These are phyloP conservation scores for Drosophila insularis DNA, from an alignment of 1,140 invertebrate species.

Conservation along the genomic window DNA sequence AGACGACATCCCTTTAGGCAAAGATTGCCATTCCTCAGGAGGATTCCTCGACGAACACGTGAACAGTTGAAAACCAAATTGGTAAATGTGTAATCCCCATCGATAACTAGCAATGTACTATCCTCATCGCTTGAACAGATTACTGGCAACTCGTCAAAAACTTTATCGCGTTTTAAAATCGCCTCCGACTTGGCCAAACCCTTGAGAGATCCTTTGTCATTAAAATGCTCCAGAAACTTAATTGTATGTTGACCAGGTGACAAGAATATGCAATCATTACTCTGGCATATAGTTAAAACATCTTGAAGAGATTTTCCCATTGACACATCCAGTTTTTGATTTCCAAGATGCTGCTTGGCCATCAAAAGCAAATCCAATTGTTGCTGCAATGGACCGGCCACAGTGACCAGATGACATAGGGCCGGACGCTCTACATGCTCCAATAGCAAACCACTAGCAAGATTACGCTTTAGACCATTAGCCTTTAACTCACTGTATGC, in stretches of 20 bases:
- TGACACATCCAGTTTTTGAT: constrained; percentile 44
- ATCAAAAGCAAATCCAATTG: constrained; percentile 83
- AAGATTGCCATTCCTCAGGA: constrained; percentile 78
- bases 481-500: constrained; percentile 76
- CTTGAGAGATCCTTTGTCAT: constrained; percentile 56
- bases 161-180: background rate
- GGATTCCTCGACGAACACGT: constrained; percentile 79
- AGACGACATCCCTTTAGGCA: constrained; percentile 80
- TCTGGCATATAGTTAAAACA: constrained; percentile 82
- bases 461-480: constrained; percentile 53
- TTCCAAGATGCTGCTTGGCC: constrained; percentile 52
- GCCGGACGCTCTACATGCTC: constrained; percentile 28
- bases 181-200: constrained; percentile 38
- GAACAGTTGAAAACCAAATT: constrained; percentile 82
- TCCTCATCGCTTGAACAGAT: constrained; percentile 81
- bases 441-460: constrained; percentile 23
- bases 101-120: constrained; percentile 81
- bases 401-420: constrained; percentile 83
- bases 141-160: constrained; percentile 53
- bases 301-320: constrained; percentile 77
- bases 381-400: constrained; percentile 82
- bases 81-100: constrained; percentile 76
- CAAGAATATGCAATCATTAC: constrained; percentile 62
- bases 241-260: constrained; percentile 67
- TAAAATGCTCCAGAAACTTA: constrained; percentile 74